These are phyloP conservation scores for Leptestheria dahalacensis DNA, from an alignment of 1,140 invertebrate species.

Conservation along the genomic window DNA sequence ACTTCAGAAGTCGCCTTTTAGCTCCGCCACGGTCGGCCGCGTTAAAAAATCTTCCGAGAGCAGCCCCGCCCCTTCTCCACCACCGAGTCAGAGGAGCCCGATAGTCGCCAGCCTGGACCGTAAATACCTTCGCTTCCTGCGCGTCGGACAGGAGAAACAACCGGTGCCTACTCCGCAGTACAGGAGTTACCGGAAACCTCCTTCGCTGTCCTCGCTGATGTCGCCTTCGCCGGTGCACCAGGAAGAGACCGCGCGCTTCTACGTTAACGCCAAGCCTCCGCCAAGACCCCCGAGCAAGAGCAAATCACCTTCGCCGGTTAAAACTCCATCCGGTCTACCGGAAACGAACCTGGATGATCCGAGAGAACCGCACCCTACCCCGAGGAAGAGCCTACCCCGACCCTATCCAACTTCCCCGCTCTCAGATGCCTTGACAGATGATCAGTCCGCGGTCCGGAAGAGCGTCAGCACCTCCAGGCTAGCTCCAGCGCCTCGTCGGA, in stretches of 20 bases:
- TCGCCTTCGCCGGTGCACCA: background rate
- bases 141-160: constrained; percentile 36
- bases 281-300: background rate
- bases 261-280: constrained; percentile 4
- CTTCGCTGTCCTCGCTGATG: background rate
- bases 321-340: background rate
- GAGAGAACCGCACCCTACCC: too few relatives aligned
- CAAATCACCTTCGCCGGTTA: background rate
- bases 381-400: too few relatives aligned
- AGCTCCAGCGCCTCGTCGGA: background rate
- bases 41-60: constrained; percentile 27
- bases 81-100: constrained; percentile 3
- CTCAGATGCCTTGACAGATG: too few relatives aligned
- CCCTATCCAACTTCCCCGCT: too few relatives aligned
- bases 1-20: background rate
- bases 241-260: background rate
- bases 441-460: background rate
- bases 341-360: background rate
- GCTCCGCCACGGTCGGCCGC: constrained; percentile 28
- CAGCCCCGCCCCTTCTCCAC: background rate
- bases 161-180: constrained; percentile 62
- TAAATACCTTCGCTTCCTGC: constrained; percentile 49
- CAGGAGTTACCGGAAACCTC: constrained; percentile 47
- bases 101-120: constrained; percentile 44
- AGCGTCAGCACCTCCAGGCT: constrained; percentile 7